phyloP scores from a whole-genome alignment of 2,797 vertebrate genomes.

The Tiaroga cobitis region DNA sequence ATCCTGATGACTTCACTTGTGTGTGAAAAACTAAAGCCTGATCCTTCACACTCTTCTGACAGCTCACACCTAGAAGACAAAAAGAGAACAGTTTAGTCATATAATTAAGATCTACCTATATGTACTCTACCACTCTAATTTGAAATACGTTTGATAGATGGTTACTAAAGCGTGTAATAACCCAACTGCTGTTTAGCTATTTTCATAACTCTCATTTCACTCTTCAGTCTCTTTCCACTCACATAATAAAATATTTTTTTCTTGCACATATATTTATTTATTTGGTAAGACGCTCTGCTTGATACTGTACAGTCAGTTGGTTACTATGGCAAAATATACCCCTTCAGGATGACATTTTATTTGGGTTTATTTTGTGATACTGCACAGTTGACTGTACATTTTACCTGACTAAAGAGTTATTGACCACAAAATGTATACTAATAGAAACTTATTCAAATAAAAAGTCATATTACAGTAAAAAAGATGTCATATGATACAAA shows the following conservation, averaged over 20 bases:
- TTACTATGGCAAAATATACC: neutral
- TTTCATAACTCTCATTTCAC: neutral
- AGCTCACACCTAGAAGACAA: conserved; percentile 60
- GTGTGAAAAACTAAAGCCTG: conserved; percentile 85
- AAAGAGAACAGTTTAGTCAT: neutral
- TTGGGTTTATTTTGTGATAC: neutral
- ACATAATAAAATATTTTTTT: neutral
- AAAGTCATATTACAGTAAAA: conserved; percentile 3
- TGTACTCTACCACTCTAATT: neutral
- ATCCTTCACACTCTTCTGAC: conserved; percentile 72
- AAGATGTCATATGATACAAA: conserved; percentile 7
- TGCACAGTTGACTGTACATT: neutral
- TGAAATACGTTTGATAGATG: neutral
- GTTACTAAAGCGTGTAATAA: neutral
- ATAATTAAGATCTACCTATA: conserved; percentile 2
- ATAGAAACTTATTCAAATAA: conserved; percentile 10
- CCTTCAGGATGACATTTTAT: neutral
- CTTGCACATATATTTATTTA: neutral
- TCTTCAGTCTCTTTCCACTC: neutral
- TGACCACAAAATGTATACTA: neutral
- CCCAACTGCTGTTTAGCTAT: neutral
- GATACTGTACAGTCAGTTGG: neutral
- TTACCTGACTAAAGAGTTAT: neutral
- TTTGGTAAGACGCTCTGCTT: neutral
- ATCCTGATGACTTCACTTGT: conserved; percentile 89